A percentile compares a stretch with the other conserved stretches of the same genome.
These are phyloP conservation scores for Gobionotothen gibberifrons DNA, from an alignment of 2,797 vertebrate species.

Conservation along the genomic window DNA sequence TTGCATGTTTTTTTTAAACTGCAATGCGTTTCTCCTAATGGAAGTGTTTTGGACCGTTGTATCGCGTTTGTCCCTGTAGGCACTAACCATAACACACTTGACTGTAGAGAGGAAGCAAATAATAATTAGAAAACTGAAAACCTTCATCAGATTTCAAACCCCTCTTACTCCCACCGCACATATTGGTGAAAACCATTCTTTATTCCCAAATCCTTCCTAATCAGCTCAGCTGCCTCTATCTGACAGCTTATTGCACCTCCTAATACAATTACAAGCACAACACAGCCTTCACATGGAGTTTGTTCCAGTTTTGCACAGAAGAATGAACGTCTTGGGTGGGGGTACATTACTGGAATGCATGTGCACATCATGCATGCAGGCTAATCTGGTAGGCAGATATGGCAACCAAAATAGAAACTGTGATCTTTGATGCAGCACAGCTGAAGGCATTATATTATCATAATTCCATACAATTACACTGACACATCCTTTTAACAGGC, in stretches of 20 bases:
- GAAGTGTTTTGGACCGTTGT: no score
- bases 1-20: no score
- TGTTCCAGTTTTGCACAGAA: constrained; percentile 3
- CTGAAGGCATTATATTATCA: constrained; percentile 46
- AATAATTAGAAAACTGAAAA: not conserved
- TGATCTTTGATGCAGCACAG: constrained; percentile 48
- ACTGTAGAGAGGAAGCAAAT: not conserved
- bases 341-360: constrained; percentile 31
- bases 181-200: not conserved
- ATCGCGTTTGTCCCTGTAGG: no score
- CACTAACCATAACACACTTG: no score
- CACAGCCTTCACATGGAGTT: constrained; percentile 3
- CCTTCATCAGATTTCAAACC: not conserved
- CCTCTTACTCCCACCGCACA: not conserved
- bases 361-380: constrained; percentile 39
- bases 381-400: constrained; percentile 44
- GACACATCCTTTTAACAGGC: constrained; percentile 20
- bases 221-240: constrained; percentile 7
- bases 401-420: constrained; percentile 43
- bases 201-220: not conserved
- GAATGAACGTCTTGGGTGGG: constrained; percentile 7
- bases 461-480: constrained; percentile 44
- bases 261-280: constrained; percentile 27
- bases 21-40: no score
- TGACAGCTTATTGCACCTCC: constrained; percentile 9